Conservation (phyloP, 2,888 invertebrate species). For the Megaustenia siamemsis region DNA sequence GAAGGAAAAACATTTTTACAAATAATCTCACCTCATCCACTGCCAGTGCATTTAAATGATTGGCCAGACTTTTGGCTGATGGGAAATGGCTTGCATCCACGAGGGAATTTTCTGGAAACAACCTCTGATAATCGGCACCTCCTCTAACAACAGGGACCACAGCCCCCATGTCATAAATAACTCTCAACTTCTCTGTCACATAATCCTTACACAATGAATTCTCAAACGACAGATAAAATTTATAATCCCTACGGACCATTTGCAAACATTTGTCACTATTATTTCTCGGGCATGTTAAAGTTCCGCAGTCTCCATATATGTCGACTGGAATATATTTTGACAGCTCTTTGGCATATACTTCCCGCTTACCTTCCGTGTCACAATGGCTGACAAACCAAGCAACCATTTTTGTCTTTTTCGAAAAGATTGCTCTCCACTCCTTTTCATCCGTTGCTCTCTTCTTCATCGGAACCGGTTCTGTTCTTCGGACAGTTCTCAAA, state of each 20-base stretch:
- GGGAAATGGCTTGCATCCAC: constrained; percentile 52
- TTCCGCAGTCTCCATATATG: constrained; percentile 38
- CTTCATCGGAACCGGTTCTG: background rate
- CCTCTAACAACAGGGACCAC: constrained; percentile 45
- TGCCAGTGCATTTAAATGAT: constrained; percentile 45
- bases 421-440: constrained; percentile 26
- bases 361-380: background rate
- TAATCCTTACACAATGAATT: constrained; percentile 52
- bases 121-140: constrained; percentile 21
- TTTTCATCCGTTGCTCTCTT: background rate
- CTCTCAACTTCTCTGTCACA: constrained; percentile 49
- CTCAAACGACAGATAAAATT: constrained; percentile 53
- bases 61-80: constrained; percentile 43
- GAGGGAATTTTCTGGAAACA: constrained; percentile 34
- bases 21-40: constrained; percentile 47
- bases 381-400: constrained; percentile 38
- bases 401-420: constrained; percentile 35
- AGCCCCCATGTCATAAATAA: background rate
- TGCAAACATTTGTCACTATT: background rate
- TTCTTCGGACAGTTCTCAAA: background rate
- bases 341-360: constrained; percentile 37
- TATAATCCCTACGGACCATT: background rate
- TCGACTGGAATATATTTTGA: constrained; percentile 45
- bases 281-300: constrained; percentile 22
- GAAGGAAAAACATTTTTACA: too few relatives aligned